phyloP scores from a whole-genome alignment of 2,797 vertebrate species.

The Chrysolophus pictus region DNA sequence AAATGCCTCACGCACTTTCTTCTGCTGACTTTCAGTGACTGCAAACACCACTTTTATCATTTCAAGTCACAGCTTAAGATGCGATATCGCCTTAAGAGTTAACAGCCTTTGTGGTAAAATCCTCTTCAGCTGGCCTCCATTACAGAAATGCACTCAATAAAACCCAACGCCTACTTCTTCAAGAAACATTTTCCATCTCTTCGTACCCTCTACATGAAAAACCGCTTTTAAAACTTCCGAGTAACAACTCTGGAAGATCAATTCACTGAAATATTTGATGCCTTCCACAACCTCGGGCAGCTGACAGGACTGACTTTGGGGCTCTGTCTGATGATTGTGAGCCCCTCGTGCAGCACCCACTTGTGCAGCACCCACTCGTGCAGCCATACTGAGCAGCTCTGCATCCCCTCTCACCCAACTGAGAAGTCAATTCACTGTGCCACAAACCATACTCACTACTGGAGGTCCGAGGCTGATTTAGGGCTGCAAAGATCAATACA shows the following conservation, averaged over 20 bases:
- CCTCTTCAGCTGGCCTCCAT: background rate
- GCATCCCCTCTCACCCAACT: background rate
- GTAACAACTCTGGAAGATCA: background rate
- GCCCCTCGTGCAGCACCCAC: background rate
- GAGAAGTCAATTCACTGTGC: background rate
- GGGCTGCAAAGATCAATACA: background rate
- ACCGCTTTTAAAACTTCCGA: background rate
- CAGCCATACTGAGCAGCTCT: fast-evolving
- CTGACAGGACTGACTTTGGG: background rate
- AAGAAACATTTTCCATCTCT: background rate
- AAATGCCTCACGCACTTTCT: background rate
- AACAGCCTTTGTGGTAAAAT: background rate
- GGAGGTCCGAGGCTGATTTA: background rate
- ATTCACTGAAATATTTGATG: background rate
- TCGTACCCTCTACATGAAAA: background rate
- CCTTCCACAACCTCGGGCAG: background rate
- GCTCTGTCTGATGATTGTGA: background rate
- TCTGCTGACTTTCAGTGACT: background rate
- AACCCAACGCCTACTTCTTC: background rate
- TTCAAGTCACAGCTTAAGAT: background rate
- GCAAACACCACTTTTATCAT: background rate
- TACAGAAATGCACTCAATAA: background rate
- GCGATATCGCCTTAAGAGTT: background rate
- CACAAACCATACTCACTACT: background rate
- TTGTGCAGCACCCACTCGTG: background rate